Conservation (phyloP, 2,888 invertebrate genomes). For the Palloptera scutellata region DNA sequence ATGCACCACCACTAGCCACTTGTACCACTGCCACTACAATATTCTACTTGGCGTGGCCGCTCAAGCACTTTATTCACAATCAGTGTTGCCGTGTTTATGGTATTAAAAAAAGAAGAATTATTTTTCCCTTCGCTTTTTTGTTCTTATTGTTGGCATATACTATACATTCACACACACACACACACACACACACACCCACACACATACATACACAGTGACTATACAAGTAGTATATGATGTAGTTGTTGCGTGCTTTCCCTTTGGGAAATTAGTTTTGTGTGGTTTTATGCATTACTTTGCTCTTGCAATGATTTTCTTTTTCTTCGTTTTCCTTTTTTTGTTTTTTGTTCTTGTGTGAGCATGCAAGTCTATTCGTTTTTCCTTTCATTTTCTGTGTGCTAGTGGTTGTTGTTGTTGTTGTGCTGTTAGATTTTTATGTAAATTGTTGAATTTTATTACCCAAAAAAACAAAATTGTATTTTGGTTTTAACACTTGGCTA, state of each 20-base stretch:
- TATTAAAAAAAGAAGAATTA: not conserved
- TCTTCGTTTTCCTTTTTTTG: not conserved
- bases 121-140: not conserved
- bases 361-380: not conserved
- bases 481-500: too few species aligned
- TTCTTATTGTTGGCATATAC: not conserved
- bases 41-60: not conserved
- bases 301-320: not conserved
- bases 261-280: conserved; percentile 28
- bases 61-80: conserved; percentile 14
- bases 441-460: conserved; percentile 18
- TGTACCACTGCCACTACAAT: too few species aligned
- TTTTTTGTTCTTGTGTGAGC: not conserved
- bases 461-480: not conserved
- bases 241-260: conserved; percentile 17
- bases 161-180: conserved; percentile 15
- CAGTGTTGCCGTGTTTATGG: conserved; percentile 15
- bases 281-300: conserved; percentile 21
- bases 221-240: conserved; percentile 14
- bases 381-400: conserved; percentile 4
- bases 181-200: conserved; percentile 2
- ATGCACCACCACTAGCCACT: too few species aligned
- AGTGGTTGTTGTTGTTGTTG: not conserved
- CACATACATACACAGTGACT: conserved; percentile 12
- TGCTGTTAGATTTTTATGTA: conserved; percentile 11